Evolutionary conservation across 2,797 vertebrate genomes (phyloP), one percentile per base, ranked within the genome.

Genomic region (Arrhamphus sclerolepis): DNA sequence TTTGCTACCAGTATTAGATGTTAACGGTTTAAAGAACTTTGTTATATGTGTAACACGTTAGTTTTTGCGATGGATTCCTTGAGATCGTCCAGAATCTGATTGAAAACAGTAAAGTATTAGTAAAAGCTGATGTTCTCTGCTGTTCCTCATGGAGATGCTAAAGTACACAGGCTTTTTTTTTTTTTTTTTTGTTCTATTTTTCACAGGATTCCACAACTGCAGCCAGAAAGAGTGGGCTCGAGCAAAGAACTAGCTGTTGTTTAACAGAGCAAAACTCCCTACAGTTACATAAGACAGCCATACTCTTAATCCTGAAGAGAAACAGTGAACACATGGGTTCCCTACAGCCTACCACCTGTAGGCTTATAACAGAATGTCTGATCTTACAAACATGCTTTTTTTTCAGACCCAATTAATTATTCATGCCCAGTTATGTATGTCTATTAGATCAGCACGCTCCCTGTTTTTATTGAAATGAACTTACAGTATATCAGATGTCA

Each of bases 11-110:
- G 3, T 67, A 42, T 52, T 53, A 57, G 24, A 34, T 56, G 60
- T 43, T 58, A 16, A 20, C 20, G 62, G 29, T 56, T 58, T 46
- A 56, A 69, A 51, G 52, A 62, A 60, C 53, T 46, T 70, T 6
- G 14, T n/a, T 21, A 55, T 61, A 41, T 56, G 41, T 21, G 21
- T 39, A 54, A 62, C 22, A 19, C 40, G 21, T 39, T 64, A 40
- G 46, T 38, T 6, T 55, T 34, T 62, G 5, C 31, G 17, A 52
- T 40, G 19, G 43, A 26, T 40, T 61, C 21, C 6, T 46, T 63
- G 56, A 29, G 6, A 42, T 50, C 29, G 62, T 41, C 34, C 51
- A 28, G 50, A 47, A 44, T 38, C 46, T 50, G 56, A 64, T 34
- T 58, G n/a, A 63, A 70, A 67, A 39, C 10, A 10, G 2, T 39